Evolutionary conservation across 2,888 invertebrate species (phyloP).

Genomic region (Suillia variegata): DNA sequence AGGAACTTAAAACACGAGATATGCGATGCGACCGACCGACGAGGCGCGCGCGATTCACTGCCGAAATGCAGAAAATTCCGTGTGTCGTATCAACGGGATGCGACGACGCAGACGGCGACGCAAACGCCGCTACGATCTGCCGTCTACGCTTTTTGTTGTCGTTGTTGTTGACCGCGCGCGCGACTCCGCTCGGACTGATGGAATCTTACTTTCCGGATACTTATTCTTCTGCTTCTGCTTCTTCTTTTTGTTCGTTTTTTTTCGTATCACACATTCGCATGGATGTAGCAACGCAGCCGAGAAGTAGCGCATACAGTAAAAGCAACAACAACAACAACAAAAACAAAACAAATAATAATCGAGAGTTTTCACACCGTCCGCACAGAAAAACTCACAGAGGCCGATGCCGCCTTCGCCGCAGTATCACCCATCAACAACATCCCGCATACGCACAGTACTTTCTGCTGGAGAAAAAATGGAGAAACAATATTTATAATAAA

Average conservation of each 20-base stretch:
- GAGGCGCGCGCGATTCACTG: constrained; percentile 8
- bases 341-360: not conserved
- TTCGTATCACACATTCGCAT: not conserved
- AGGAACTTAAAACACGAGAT: no score
- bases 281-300: not conserved
- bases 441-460: no score
- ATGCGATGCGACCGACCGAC: not conserved
- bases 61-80: constrained; percentile 1
- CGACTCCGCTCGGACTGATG: not conserved
- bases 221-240: not conserved
- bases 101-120: not conserved
- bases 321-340: not conserved
- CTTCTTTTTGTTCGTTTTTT: no score
- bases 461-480: no score
- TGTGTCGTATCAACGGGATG: not conserved
- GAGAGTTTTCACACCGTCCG: not conserved
- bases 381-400: not conserved
- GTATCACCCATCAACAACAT: no score
- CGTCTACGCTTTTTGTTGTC: no score
- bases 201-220: not conserved
- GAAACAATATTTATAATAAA: no score
- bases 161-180: constrained; percentile 5
- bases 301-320: not conserved
- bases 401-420: no score
- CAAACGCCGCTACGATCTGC: not conserved